Evolutionary conservation across 2,888 invertebrate species (phyloP).

Genomic region (Hecatera dysodea): DNA sequence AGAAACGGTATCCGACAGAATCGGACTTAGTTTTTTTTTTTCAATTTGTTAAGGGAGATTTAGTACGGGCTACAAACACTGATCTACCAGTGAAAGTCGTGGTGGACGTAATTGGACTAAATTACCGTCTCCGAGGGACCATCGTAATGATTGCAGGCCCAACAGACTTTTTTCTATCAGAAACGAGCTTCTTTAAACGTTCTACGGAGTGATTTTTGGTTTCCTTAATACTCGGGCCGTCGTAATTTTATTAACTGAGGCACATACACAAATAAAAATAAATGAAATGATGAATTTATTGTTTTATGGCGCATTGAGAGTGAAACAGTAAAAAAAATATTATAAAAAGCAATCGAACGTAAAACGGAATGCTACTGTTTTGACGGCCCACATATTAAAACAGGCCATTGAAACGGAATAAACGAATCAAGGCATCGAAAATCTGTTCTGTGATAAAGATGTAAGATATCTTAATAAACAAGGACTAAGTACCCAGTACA

Average conservation of each 20-base stretch:
- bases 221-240: conserved; percentile 47
- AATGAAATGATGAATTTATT: conserved; percentile 55
- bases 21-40: conserved; percentile 63
- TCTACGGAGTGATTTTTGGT: conserved; percentile 55
- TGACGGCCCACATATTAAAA: conserved; percentile 29
- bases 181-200: conserved; percentile 57
- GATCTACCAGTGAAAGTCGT: conserved; percentile 73
- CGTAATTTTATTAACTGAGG: conserved; percentile 42
- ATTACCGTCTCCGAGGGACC: conserved; percentile 73
- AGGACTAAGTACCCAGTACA: not conserved
- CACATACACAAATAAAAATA: conserved; percentile 49
- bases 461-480: conserved; percentile 4
- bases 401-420: conserved; percentile 26
- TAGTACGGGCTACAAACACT: conserved; percentile 66
- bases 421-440: conserved; percentile 12
- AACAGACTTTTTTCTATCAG: conserved; percentile 72
- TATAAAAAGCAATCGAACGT: conserved; percentile 43
- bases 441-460: conserved; percentile 1
- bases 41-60: conserved; percentile 69
- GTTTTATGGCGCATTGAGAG: conserved; percentile 46
- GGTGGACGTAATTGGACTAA: conserved; percentile 74
- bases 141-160: conserved; percentile 66
- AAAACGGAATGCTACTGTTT: conserved; percentile 63
- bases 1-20: conserved; percentile 61
- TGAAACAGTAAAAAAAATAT: conserved; percentile 43